Conservation (phyloP, 2,888 invertebrate genomes). For the Eupithecia centaureata region DNA sequence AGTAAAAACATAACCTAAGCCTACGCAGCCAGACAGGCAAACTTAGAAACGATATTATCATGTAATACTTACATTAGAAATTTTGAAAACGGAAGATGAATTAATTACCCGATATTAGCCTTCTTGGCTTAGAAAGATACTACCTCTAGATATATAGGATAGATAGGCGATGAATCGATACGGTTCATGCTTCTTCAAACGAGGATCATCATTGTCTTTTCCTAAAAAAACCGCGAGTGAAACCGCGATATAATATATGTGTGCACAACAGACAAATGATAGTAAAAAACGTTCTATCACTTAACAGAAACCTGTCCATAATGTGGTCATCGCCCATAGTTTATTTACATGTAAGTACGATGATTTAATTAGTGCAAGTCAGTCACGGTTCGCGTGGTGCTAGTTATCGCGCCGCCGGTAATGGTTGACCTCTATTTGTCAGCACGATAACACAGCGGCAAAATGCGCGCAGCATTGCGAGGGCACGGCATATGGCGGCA, state of each 20-base stretch:
- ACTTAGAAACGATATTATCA: background rate
- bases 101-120: background rate
- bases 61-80: background rate
- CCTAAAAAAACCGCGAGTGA: background rate
- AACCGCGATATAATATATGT: no score
- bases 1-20: background rate
- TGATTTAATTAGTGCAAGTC: constrained; percentile 65
- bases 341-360: constrained; percentile 59
- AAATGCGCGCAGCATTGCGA: background rate
- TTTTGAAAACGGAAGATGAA: background rate
- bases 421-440: background rate
- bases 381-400: constrained; percentile 42
- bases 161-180: no score
- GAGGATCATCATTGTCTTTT: background rate
- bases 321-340: constrained; percentile 16
- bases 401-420: constrained; percentile 14
- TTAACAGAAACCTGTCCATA: background rate
- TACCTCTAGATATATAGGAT: no score
- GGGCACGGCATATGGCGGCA: background rate
- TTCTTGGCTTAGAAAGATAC: background rate
- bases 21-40: background rate
- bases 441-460: background rate
- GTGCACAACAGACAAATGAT: background rate
- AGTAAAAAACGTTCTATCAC: background rate
- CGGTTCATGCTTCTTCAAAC: background rate